Conservation (phyloP, 2,888 invertebrate genomes). For the Caenorhabditis sp. region DNA sequence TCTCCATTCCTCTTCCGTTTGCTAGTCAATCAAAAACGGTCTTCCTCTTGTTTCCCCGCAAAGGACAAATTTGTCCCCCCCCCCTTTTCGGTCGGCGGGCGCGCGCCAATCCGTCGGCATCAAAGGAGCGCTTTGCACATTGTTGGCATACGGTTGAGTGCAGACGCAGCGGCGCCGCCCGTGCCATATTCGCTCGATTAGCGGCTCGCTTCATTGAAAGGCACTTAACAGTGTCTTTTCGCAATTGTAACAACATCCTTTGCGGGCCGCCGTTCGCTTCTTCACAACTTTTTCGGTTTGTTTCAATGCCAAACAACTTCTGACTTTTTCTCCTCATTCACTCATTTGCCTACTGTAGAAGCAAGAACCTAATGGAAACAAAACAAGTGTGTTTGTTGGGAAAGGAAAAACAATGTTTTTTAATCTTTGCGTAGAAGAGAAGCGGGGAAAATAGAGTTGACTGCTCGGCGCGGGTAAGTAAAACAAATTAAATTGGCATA, state of each 20-base stretch:
- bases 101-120: too few relatives aligned
- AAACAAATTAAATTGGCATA: conserved; percentile 39
- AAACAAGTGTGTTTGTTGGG: conserved; percentile 5
- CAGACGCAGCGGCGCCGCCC: conserved; percentile 53
- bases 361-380: conserved; percentile 6
- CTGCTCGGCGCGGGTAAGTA: conserved; percentile 6
- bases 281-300: background rate
- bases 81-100: background rate
- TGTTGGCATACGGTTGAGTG: conserved; percentile 53
- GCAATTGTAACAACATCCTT: background rate
- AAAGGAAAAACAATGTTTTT: conserved; percentile 36
- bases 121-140: conserved; percentile 5
- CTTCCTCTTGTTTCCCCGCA: too few relatives aligned
- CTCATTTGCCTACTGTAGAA: background rate
- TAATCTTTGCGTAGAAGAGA: too few relatives aligned
- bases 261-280: background rate
- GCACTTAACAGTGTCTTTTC: conserved; percentile 4
- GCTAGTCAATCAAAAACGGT: too few relatives aligned
- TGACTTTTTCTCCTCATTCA: background rate
- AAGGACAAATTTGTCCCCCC: too few relatives aligned
- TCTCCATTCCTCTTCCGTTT: too few relatives aligned
- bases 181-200: conserved; percentile 14
- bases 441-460: background rate
- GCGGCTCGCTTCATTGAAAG: conserved; percentile 23
- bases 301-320: conserved; percentile 4